Percentiles rank a stretch among this genome's conserved stretches.
Conservation (phyloP, 2,888 invertebrate genomes). For the Thera obeliscata region DNA sequence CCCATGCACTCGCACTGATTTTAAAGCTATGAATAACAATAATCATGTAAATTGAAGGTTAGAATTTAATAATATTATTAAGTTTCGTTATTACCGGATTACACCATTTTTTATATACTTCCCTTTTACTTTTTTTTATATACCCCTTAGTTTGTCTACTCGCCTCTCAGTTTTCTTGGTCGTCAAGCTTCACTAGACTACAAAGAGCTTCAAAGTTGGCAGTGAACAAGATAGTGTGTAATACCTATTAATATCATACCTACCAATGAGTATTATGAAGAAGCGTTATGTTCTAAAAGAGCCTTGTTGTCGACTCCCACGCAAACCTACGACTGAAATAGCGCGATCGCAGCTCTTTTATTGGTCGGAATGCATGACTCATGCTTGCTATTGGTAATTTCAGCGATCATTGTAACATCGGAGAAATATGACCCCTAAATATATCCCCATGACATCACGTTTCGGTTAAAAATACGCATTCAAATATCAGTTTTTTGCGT, state of each 20-base stretch:
- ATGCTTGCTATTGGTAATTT: constrained; percentile 63
- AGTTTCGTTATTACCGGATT: no score
- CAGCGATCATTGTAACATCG: constrained; percentile 70
- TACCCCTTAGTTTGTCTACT: neutral
- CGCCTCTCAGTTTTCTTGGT: neutral
- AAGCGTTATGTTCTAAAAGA: constrained; percentile 68
- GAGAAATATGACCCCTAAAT: constrained; percentile 62
- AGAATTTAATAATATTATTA: no score
- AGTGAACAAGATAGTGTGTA: constrained; percentile 18
- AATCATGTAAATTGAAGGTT: no score
- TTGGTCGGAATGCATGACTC: constrained; percentile 69
- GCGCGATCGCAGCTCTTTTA: constrained; percentile 54
- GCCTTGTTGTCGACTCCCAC: constrained; percentile 79
- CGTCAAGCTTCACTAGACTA: constrained; percentile 6
- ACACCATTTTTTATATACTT: no score
- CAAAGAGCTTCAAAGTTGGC: constrained; percentile 19
- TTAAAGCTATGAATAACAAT: no score
- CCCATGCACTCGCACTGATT: no score
- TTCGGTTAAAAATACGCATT: constrained; percentile 48
- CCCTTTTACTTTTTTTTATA: no score
- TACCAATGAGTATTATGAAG: constrained; percentile 58
- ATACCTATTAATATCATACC: constrained; percentile 56
- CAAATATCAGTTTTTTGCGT: constrained; percentile 36
- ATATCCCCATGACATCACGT: constrained; percentile 57
- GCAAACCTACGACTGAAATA: constrained; percentile 66